Conservation (phyloP, 2,888 invertebrate genomes). For the Atrina japonica region DNA sequence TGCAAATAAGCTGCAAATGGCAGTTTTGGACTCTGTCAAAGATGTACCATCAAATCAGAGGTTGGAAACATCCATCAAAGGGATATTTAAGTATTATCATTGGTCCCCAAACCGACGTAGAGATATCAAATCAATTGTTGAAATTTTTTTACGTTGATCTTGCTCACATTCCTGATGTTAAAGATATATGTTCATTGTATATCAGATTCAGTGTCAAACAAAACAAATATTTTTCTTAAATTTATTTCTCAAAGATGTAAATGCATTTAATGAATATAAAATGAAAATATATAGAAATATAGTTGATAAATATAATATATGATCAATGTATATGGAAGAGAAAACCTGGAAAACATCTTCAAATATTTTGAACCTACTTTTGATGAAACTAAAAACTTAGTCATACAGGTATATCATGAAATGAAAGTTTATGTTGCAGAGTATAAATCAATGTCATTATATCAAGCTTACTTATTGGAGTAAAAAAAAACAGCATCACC, state of each 20-base stretch:
- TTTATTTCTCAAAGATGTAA: too few species aligned
- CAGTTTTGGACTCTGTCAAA: slow-evolving; percentile 34
- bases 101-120: slow-evolving; percentile 33
- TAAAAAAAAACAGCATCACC: too few species aligned
- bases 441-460: too few species aligned
- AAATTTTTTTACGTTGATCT: slow-evolving; percentile 25
- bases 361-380: not conserved
- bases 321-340: slow-evolving; percentile 15
- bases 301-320: too few species aligned
- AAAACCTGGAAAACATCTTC: not conserved
- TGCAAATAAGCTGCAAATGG: slow-evolving; percentile 39
- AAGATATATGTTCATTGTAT: slow-evolving; percentile 33
- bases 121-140: slow-evolving; percentile 26
- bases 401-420: not conserved
- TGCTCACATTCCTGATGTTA: slow-evolving; percentile 25
- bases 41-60: slow-evolving; percentile 17
- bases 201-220: too few species aligned
- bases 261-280: too few species aligned
- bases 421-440: slow-evolving; percentile 9
- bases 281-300: too few species aligned
- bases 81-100: slow-evolving; percentile 31
- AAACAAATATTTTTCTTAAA: too few species aligned
- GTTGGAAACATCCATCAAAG: slow-evolving; percentile 37
- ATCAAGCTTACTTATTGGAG: too few species aligned
- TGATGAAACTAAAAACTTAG: not conserved